phyloP scores from a whole-genome alignment of 2,888 invertebrate genomes.

The Crepidodera aurea region DNA sequence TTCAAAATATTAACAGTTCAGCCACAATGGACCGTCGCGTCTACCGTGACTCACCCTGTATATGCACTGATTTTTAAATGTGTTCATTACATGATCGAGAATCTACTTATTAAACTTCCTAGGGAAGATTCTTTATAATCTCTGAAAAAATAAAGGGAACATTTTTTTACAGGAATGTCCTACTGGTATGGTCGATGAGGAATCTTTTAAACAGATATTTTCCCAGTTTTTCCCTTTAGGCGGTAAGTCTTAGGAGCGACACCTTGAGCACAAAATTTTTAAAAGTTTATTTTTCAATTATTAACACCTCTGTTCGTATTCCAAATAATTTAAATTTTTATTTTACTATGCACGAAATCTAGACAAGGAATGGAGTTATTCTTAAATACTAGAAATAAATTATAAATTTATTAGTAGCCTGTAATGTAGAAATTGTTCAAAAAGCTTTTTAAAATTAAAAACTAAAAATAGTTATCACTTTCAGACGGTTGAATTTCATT shows the following conservation, averaged over 20 bases:
- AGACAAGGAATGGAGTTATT: background rate
- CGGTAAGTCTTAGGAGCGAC: slow-evolving; percentile 66
- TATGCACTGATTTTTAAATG: too few species aligned
- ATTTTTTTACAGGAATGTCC: slow-evolving; percentile 75
- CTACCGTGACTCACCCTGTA: too few species aligned
- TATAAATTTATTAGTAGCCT: slow-evolving; percentile 2
- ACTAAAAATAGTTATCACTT: too few species aligned
- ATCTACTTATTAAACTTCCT: too few species aligned
- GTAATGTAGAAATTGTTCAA: background rate
- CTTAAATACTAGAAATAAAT: background rate
- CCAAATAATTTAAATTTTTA: slow-evolving; percentile 5
- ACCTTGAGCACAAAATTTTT: background rate
- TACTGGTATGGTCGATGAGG: slow-evolving; percentile 86
- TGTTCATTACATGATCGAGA: too few species aligned
- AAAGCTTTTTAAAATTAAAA: too few species aligned
- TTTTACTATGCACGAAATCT: slow-evolving; percentile 8
- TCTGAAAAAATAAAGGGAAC: background rate
- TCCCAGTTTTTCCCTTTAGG: slow-evolving; percentile 91
- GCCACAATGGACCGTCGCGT: too few species aligned
- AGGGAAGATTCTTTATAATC: too few species aligned
- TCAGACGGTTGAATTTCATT: too few species aligned
- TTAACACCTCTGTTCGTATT: background rate
- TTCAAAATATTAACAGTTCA: too few species aligned
- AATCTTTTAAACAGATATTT: slow-evolving; percentile 87
- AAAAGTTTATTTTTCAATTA: slow-evolving; percentile 3